Evolutionary conservation across 2,888 invertebrate genomes (phyloP), one percentile per base, ranked within the genome.

Genomic region (Dysmachus trigonus): DNA sequence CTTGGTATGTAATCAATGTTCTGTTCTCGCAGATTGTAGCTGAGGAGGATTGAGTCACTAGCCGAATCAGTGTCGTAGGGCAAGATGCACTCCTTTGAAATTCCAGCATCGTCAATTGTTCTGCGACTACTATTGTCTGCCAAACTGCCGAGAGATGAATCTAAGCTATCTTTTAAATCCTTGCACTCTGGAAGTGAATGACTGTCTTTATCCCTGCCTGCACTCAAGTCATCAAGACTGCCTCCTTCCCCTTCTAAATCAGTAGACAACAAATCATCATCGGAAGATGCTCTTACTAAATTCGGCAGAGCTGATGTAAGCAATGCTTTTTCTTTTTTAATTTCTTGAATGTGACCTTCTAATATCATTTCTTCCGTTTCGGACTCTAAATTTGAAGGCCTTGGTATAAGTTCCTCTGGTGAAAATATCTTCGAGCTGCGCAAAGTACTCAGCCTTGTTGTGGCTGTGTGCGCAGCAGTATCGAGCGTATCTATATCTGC

Each of bases 401-500:
- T 88, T 53, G 89, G 90, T 27, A 89, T 89, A 22, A 90, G 87
- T 87, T 91, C 90, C 85, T 90, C 90, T 8, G 89, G 94, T 72
- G 93, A 94, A 90, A 95, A 95, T 33, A 95, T 95, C 92, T 95
- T 95, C 0, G 95, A 95, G 87, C 95, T 95, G 88, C 97, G 93
- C 89, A 98, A 93, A 87, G 95, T 95, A 87, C 95, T 95, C 86
- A 98, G 93, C 31, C 97, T 93, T 90, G 95, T 95, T 10, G 95
- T 95, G 13, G 97, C 97, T n/a, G 97, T 96, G 89, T 96, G 96
- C 90, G 96, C 95, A 62, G 98, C 98, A 10, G 95, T 94, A 90
- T 98, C 98, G 88, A 98, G 93, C 0, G 97, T 97, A 89, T 97
- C 97, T 89, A 98, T 98, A 92, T 98, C 98, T 71, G 95, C 96